Conservation (phyloP, 2,797 vertebrate genomes). For the Mormyrus hasselquistii region DNA sequence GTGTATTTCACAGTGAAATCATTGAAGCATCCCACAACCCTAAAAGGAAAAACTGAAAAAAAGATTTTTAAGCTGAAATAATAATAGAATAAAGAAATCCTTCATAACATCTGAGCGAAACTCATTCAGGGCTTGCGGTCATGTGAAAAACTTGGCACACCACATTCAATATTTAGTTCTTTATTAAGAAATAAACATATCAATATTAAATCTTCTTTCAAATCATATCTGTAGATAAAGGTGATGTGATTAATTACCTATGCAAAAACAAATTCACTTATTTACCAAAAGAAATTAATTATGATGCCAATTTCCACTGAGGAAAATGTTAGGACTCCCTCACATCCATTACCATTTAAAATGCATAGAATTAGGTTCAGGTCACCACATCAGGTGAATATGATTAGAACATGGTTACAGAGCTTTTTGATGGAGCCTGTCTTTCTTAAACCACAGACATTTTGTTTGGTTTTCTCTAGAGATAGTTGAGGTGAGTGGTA, state of each 20-base stretch:
- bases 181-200: not conserved
- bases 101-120: not conserved
- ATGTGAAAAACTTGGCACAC: not conserved
- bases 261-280: not conserved
- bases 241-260: not conserved
- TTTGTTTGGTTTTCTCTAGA: not conserved
- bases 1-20: not conserved
- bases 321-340: not conserved
- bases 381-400: not conserved
- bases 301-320: not conserved
- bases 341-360: not conserved
- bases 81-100: not conserved
- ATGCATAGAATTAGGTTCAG: not conserved
- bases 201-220: not conserved
- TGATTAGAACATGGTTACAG: not conserved
- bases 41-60: not conserved
- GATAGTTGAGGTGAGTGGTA: not conserved
- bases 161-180: not conserved
- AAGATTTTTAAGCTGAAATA: not conserved
- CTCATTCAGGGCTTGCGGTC: not conserved
- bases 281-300: not conserved
- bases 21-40: not conserved
- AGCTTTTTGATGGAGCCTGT: not conserved
- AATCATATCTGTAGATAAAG: not conserved
- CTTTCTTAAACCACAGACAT: not conserved